Conservation (phyloP, 2,888 invertebrate genomes). For the Eudemis profundana region DNA sequence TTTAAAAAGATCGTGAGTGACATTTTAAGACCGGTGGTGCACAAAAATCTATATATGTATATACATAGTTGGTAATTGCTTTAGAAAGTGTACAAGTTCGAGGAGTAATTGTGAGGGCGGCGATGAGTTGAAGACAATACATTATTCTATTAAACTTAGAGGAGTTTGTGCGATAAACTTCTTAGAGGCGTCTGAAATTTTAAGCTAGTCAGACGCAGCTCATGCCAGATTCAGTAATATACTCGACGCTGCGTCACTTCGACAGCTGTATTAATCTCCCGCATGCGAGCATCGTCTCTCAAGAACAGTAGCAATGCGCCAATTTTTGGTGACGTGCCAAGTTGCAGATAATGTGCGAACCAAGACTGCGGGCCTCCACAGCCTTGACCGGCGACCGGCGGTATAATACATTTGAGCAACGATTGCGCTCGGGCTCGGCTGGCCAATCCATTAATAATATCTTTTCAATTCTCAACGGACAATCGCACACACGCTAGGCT, state of each 20-base stretch:
- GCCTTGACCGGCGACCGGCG: constrained; percentile 76
- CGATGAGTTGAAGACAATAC: not conserved
- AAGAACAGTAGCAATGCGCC: constrained; percentile 47
- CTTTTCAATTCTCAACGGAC: constrained; percentile 39
- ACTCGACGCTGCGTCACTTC: constrained; percentile 16
- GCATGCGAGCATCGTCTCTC: constrained; percentile 23
- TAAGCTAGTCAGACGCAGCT: constrained; percentile 20
- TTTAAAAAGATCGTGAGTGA: constrained; percentile 33
- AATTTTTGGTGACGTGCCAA: constrained; percentile 73
- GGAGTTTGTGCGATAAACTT: constrained; percentile 27
- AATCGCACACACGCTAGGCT: constrained; percentile 29
- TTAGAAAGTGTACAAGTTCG: constrained; percentile 13
- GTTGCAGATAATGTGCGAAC: constrained; percentile 54
- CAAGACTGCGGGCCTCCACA: constrained; percentile 75
- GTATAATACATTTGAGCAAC: constrained; percentile 59
- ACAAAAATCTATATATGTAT: not conserved
- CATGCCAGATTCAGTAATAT: constrained; percentile 21
- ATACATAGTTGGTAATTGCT: not conserved
- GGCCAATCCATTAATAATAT: constrained; percentile 41
- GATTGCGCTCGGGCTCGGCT: constrained; percentile 51
- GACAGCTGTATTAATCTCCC: constrained; percentile 26
- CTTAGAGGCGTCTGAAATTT: constrained; percentile 15
- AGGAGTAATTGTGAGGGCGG: not conserved
- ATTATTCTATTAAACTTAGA: constrained; percentile 36
- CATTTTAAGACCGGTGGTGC: constrained; percentile 23